Conservation (phyloP, 2,113 vertebrate genomes). For the Todiramphus chloris region DNA sequence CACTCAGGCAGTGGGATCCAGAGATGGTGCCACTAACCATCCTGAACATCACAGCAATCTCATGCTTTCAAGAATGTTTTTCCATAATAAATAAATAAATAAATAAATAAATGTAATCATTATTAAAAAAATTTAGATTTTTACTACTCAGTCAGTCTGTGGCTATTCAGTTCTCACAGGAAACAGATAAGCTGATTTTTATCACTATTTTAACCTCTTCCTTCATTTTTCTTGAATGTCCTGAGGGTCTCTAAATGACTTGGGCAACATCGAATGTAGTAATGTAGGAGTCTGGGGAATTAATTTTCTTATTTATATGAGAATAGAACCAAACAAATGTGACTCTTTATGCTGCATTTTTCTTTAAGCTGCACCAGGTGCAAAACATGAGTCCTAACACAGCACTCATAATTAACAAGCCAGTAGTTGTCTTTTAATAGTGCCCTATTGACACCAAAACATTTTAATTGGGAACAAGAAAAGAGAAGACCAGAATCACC, state of each 20-base stretch:
- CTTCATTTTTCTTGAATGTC: not conserved
- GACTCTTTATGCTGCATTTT: not conserved
- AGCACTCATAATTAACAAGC: not conserved
- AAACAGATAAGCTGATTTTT: not conserved
- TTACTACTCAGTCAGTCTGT: not conserved
- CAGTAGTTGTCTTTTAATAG: not conserved
- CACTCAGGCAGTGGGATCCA: not conserved
- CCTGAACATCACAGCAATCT: not conserved
- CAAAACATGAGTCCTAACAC: not conserved
- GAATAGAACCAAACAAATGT: not conserved
- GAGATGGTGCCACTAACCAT: not conserved
- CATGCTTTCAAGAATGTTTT: not conserved
- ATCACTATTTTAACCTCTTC: not conserved
- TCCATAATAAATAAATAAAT: not conserved
- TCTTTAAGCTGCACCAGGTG: not conserved
- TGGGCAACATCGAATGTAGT: not conserved
- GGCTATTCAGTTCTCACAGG: not conserved
- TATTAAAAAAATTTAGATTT: not conserved
- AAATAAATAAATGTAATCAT: not conserved
- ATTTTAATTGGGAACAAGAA: conserved; percentile 12
- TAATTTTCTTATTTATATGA: not conserved
- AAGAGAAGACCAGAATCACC: not conserved
- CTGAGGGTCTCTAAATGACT: not conserved
- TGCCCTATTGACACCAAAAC: not conserved
- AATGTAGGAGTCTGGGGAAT: not conserved